Evolutionary conservation across 2,797 vertebrate species (phyloP), one percentile per base, ranked within the genome.

Genomic region (Philypnodon macrostomus): DNA sequence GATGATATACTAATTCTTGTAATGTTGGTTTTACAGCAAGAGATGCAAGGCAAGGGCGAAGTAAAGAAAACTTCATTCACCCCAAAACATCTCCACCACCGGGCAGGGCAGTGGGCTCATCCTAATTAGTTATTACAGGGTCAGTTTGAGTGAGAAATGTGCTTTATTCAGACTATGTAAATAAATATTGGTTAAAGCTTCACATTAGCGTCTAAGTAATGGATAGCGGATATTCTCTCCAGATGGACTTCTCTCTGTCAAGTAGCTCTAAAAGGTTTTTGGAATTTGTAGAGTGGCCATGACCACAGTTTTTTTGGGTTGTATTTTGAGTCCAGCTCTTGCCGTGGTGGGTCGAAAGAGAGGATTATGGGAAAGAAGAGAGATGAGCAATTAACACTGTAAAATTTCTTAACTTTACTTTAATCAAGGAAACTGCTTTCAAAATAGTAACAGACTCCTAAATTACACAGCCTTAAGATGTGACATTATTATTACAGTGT

Each of bases 191-290:
- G 74, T 80, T 75, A 80, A 85, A 83, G 70, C 70, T 77, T 67
- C 64, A 78, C 78, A 77, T 84, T 81, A 79, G 82, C 78, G 69
- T 73, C 64, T 73, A 81, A 83, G 84, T 86, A 85, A 84, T 86
- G 81, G 77, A 74, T 31, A 50, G 53, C 75, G 76, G 75, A 83
- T 81, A 77, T 82, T 67, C 75, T 72, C 80, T 84, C 69, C 81
- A 83, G 81, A 80, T 77, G 82, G 82, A 84, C 78, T 85, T 80
- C 72, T 80, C 80, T 71, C 77, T 61, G 79, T 85, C 81, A 84
- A 88, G 86, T 84, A 81, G 81, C 81, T 87, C 81, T 89, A 86
- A 87, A 87, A 86, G 85, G 85, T 81, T 89, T n/a, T 88, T 73
- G 68, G 84, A 85, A 87, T 85, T 85, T 83, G 71, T 74, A 57